Evolutionary conservation across 92 coral and sea anemone species (phyloP), one percentile per base, ranked within the genome.

Genomic region (Heliopora coerulea): DNA sequence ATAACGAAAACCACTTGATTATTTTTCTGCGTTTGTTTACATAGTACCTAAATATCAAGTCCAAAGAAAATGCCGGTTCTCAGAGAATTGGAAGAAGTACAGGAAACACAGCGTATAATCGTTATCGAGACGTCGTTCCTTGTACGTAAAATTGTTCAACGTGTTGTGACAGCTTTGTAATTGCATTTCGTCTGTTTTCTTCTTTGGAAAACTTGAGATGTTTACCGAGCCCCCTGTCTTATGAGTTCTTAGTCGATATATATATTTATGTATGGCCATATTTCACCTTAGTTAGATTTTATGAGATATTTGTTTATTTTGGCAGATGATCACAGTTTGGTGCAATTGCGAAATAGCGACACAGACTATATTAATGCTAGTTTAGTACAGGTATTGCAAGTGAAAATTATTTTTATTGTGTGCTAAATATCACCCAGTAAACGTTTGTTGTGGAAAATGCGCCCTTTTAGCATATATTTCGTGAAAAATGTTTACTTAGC

Each of bases 51-150:
- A 85, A 87, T 63, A 88, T 88, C 87, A 81, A 73, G 39, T 90
- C 98, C 23, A 87, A 79, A 57, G 90, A 86, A 72, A 90, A 81
- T 23, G 98, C 95, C 46, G 91, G 95, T 35, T 49, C 96, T 2
- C 84, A 86, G 80, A 90, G 83, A 80, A 77, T 70, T 8, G 96
- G 95, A 42, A 89, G 81, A 81, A 84, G 87, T 34, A 88, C 98
- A 3, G 96, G 80, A 67, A 93, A 93, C 86, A 87, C 91, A 66
- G 85, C 64, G 27, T 82, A 85, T 1, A 93, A 93, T 76, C 90
- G 98, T 65, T 93, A 93, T 83, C 86, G 98, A 64, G 98, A 93
- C 72, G 98, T 93, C 67, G 80, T 93, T 52, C 96, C 98, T 64
- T 93, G 98, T 93, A 88, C 86, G 98, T 93, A 8, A 8, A 8